Percentiles rank a stretch among this genome's conserved stretches.
Evolutionary conservation across 2,797 vertebrate genomes (phyloP).

Genomic region (Acipenser ruthenus): DNA sequence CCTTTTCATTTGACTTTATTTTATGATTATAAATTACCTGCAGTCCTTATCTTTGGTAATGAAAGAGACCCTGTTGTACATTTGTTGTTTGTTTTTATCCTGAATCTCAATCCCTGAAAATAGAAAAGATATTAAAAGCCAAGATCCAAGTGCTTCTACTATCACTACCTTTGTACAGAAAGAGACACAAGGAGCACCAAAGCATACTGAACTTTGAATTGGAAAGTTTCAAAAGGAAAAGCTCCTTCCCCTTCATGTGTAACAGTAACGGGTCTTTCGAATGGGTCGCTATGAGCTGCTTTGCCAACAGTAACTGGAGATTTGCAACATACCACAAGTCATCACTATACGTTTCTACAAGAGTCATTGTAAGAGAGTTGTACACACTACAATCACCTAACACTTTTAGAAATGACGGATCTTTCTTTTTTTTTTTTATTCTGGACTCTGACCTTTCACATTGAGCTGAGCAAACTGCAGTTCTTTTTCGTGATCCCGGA

Average conservation of each 20-base stretch:
- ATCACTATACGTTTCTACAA: too few relatives aligned
- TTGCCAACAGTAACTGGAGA: too few relatives aligned
- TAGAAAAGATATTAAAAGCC: conserved; percentile 15
- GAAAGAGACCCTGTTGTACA: conserved; percentile 71
- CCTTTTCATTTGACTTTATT: not conserved
- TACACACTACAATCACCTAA: too few relatives aligned
- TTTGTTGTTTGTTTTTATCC: conserved; percentile 54
- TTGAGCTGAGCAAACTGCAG: conserved; percentile 76
- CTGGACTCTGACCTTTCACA: conserved; percentile 59
- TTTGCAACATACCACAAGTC: too few relatives aligned
- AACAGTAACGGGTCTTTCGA: too few relatives aligned
- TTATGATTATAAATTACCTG: conserved; percentile 46
- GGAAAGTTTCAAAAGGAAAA: too few relatives aligned
- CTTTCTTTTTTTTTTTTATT: not conserved
- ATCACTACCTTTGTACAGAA: not conserved
- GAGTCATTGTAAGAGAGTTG: too few relatives aligned
- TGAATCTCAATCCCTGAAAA: conserved; percentile 65
- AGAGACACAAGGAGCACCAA: not conserved
- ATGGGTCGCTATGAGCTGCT: too few relatives aligned
- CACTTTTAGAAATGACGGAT: too few relatives aligned
- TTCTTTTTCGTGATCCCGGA: conserved; percentile 77
- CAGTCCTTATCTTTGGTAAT: conserved; percentile 51
- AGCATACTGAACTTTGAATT: too few relatives aligned
- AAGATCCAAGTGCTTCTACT: not conserved
- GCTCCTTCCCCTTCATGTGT: too few relatives aligned